These are phyloP conservation scores for Stenotaenia linearis DNA, from an alignment of 2,888 invertebrate species.

Conservation along the genomic window DNA sequence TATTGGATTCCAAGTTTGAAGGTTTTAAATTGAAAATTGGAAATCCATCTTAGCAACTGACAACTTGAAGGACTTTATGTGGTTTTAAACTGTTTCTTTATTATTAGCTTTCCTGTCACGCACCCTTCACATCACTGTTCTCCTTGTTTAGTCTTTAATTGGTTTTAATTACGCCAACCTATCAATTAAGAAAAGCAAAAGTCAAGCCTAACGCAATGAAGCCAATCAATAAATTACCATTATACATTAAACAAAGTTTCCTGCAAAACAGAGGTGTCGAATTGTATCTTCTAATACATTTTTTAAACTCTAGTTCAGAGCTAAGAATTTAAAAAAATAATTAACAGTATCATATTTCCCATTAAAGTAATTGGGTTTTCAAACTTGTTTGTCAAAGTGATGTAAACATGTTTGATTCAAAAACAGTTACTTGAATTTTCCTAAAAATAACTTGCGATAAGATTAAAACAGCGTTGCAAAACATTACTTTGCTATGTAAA, in stretches of 20 bases:
- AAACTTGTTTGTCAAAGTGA: not conserved
- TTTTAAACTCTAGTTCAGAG: not conserved
- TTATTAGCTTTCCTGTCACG: constrained; percentile 20
- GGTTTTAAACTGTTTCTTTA: constrained; percentile 19
- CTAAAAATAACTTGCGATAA: not conserved
- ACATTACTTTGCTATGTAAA: not conserved
- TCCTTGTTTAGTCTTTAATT: constrained; percentile 16
- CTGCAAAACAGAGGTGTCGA: not conserved
- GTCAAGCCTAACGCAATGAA: not conserved
- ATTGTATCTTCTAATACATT: not conserved
- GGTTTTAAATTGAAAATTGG: constrained; percentile 22
- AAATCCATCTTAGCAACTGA: constrained; percentile 7
- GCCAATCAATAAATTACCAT: not conserved
- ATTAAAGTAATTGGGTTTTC: not conserved
- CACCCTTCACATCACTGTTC: constrained; percentile 12
- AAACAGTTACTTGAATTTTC: not conserved
- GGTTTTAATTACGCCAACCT: constrained; percentile 21
- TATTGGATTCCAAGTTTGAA: not conserved
- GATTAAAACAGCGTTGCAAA: not conserved
- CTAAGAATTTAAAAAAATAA: no score
- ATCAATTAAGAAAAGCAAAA: constrained; percentile 24
- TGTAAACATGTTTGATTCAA: not conserved
- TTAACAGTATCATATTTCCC: no score
- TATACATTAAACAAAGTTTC: not conserved
- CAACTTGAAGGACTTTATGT: constrained; percentile 10